Evolutionary conservation across 2,797 vertebrate genomes (phyloP).

Genomic region (Lepidocolaptes lacrymiger): DNA sequence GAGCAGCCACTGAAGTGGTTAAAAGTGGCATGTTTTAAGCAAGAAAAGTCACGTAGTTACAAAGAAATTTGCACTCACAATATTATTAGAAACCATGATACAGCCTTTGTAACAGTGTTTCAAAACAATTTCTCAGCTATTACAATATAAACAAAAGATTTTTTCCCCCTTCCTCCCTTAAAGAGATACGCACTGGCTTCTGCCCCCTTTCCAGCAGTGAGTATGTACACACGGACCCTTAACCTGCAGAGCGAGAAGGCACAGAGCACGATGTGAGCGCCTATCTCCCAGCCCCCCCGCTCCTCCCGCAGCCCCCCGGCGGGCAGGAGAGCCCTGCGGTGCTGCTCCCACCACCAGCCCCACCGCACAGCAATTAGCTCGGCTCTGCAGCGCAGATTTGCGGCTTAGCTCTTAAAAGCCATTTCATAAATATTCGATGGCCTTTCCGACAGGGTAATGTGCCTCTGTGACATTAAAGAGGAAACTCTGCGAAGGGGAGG

Average conservation of each 20-base stretch:
- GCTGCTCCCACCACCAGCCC: not conserved
- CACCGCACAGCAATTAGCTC: not conserved
- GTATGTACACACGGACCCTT: not conserved
- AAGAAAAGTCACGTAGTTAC: not conserved
- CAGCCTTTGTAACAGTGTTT: not conserved
- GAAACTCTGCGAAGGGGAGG: constrained; percentile 80
- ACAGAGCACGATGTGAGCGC: not conserved
- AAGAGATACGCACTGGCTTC: not conserved
- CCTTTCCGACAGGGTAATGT: constrained; percentile 65
- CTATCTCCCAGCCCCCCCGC: accelerated
- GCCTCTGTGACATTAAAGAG: constrained; percentile 74
- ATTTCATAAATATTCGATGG: constrained; percentile 79
- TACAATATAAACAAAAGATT: not conserved
- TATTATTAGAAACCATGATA: not conserved
- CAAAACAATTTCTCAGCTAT: not conserved
- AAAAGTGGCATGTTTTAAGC: not conserved
- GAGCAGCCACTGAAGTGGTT: not conserved
- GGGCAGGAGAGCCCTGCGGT: not conserved
- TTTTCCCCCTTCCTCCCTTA: not conserved
- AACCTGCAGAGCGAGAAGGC: not conserved
- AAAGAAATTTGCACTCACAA: not conserved
- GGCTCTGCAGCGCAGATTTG: not conserved
- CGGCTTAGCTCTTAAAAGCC: constrained; percentile 52
- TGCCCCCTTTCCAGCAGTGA: not conserved
- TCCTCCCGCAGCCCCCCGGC: not conserved